Base-by-base conservation (phyloP, 2,888 invertebrate species). In the Minunthozetes semirufus region DNA sequence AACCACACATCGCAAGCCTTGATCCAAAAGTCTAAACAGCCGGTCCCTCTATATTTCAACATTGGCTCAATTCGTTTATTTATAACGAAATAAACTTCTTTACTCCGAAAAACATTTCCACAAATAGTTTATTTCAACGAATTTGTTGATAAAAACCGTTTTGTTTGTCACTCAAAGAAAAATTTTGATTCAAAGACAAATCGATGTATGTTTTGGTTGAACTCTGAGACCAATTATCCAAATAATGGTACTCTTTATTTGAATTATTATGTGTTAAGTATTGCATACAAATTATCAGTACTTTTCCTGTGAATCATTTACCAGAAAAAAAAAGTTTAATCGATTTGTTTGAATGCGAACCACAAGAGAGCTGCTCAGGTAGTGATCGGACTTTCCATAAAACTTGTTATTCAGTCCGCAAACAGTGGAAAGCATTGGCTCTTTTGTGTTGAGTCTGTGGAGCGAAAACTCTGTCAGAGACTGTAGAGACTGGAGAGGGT, bases 281-380 rank as follows among this genome's bases (percentile, higher is more conserved):
- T n/a, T n/a, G n/a, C n/a, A 33, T 33, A 9, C 33, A 33, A 33
- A 33, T 33, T 9, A 33, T 6, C 4, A 33, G 5, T 33, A 33
- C n/a, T n/a, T n/a, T n/a, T n/a, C n/a, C n/a, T n/a, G n/a, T n/a
- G n/a, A n/a, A n/a, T n/a, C n/a, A n/a, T n/a, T n/a, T n/a, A n/a
- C n/a, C n/a, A n/a, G n/a, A n/a, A n/a, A 33, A 13, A 29, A 15
- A 63, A 63, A 17, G 11, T 22, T 6, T 17, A 11, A 66, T 38
- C 19, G 17, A 66, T 46, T 71, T 9, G 46, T 50, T 71, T 71
- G 72, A 38, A n/a, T 71, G 38, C 13, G 11, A 53, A 22, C 53
- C 50, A 29, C 72, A 15, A 71, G 72, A 50, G 46, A 48, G 72
- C 72, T 71, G 72, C 19, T 22, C 53, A 71, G 72, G 53, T 53